Percentiles rank a stretch among this genome's conserved stretches.
phyloP scores from a whole-genome alignment of 2,888 invertebrate genomes.

The Leptothorax acervorum region DNA sequence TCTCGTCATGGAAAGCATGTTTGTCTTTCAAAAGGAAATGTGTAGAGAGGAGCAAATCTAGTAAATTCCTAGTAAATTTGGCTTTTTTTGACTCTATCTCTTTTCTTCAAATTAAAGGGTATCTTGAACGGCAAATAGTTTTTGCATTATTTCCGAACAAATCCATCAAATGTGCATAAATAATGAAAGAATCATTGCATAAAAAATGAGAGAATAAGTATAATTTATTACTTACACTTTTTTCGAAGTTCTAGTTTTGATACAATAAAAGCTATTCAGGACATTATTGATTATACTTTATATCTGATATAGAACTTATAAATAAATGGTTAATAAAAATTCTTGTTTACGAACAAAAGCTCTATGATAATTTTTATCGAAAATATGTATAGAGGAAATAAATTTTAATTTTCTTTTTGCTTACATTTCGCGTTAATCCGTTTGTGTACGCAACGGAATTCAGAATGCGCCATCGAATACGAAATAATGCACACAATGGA shows the following conservation, averaged over 20 bases:
- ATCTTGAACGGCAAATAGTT: background rate
- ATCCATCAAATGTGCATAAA: background rate
- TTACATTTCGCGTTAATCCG: constrained; percentile 31
- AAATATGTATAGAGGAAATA: constrained; percentile 3
- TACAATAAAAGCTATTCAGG: background rate
- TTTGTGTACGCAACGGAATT: constrained; percentile 30
- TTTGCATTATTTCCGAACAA: background rate
- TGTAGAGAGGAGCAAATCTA: background rate
- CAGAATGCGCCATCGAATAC: constrained; percentile 20
- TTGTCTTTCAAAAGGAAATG: constrained; percentile 15
- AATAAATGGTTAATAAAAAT: constrained; percentile 11
- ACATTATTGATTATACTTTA: constrained; percentile 8
- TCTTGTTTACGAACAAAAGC: background rate
- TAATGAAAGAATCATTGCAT: background rate
- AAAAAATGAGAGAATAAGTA: background rate
- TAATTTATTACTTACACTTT: background rate
- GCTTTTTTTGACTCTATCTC: background rate
- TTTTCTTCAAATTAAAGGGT: background rate
- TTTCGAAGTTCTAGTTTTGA: background rate
- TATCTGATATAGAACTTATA: background rate
- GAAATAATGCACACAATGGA: constrained; percentile 34
- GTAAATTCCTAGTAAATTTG: constrained; percentile 21
- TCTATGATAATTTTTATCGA: constrained; percentile 30
- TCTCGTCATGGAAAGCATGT: background rate
- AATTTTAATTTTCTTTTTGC: constrained; percentile 11